A percentile compares a stretch with the other conserved stretches of the same genome.
These are phyloP conservation scores for Troides helena DNA, from an alignment of 2,888 invertebrate species.

Conservation along the genomic window DNA sequence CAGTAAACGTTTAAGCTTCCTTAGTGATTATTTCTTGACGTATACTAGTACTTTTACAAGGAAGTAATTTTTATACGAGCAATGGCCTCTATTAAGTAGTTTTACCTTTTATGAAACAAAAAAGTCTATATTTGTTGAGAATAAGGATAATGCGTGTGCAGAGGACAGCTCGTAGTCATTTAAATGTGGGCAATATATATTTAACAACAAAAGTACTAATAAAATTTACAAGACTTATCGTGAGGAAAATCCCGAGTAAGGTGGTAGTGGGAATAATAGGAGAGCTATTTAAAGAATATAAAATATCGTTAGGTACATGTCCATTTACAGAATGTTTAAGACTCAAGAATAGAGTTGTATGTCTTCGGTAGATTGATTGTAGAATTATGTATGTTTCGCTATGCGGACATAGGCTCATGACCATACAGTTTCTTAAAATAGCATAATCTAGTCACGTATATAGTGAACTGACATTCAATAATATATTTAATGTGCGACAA, in stretches of 20 bases:
- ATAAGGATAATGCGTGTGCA: conserved; percentile 55
- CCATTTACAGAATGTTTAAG: conserved; percentile 35
- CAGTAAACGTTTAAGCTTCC: no score
- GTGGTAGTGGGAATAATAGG: no score
- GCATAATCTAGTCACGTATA: conserved; percentile 9
- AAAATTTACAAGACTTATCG: no score
- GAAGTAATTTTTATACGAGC: conserved; percentile 45
- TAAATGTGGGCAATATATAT: no score
- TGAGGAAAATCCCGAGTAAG: no score
- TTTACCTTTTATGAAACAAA: conserved; percentile 55
- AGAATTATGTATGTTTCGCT: conserved; percentile 9
- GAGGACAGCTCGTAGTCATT: no score
- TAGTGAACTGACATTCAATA: neutral
- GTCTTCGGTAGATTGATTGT: conserved; percentile 28
- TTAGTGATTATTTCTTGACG: no score
- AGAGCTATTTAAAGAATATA: neutral
- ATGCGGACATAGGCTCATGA: conserved; percentile 21
- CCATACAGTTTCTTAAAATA: conserved; percentile 15
- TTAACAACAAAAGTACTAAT: no score
- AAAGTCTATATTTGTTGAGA: conserved; percentile 32
- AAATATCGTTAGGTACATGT: neutral
- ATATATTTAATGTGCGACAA: neutral
- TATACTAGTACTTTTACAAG: conserved; percentile 33
- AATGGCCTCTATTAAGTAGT: conserved; percentile 49
- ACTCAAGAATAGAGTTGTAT: conserved; percentile 8